Conservation (phyloP, 2,113 vertebrate genomes). For the Nycticryphes semicollaris region DNA sequence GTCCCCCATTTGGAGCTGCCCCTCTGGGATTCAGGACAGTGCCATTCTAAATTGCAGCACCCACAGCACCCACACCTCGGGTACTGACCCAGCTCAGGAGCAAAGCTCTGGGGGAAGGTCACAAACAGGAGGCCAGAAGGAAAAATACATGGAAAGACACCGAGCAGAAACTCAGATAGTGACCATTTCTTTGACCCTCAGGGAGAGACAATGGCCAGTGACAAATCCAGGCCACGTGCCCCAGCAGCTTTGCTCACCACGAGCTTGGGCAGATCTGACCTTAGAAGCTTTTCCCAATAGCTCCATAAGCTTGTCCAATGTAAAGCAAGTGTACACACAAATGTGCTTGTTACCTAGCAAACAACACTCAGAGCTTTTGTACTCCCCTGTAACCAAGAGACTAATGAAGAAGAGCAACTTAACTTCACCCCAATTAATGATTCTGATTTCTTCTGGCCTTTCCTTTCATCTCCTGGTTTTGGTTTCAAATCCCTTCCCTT, state of each 20-base stretch:
- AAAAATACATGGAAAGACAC: not conserved
- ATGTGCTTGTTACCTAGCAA: not conserved
- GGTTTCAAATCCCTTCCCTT: not conserved
- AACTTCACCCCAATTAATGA: not conserved
- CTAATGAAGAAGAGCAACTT: not conserved
- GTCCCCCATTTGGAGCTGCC: not conserved
- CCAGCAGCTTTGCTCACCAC: not conserved
- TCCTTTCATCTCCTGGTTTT: not conserved
- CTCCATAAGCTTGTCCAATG: not conserved
- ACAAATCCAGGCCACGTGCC: rapidly evolving
- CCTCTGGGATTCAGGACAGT: rapidly evolving
- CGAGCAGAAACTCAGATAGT: not conserved
- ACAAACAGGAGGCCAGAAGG: not conserved
- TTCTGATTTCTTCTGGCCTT: not conserved
- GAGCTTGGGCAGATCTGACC: not conserved
- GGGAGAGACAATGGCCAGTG: not conserved
- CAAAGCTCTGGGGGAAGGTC: not conserved
- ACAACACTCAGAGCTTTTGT: not conserved
- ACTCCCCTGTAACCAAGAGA: not conserved
- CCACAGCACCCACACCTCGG: not conserved
- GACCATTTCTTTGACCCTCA: not conserved
- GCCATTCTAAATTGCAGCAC: not conserved
- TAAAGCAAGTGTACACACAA: not conserved
- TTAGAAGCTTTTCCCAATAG: not conserved
- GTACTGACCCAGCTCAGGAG: not conserved